Base-by-base conservation (phyloP, 2,888 invertebrate genomes). In the Galerucella nymphaeae region DNA sequence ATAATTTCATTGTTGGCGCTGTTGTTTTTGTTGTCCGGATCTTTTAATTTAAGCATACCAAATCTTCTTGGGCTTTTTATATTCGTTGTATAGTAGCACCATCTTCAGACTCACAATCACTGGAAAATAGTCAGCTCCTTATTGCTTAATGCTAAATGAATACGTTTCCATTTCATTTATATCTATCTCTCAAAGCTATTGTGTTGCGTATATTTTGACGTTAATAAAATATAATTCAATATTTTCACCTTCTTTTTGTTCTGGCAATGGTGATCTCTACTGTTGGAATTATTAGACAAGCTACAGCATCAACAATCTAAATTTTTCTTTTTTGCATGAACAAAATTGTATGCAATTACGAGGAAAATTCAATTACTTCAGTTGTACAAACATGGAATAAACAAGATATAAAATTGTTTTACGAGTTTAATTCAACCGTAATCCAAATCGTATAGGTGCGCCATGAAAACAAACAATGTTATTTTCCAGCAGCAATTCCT, bases 301-400 rank as follows among this genome's bases (percentile, higher is more conserved):
- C 30, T 30, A n/a, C 6, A 30, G 23, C 58, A n/a, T 23, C 5
- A 23, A 13, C 58, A 30, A 58, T 11, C 16, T 30, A 23, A 30
- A 58, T 23, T 30, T 14, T 30, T 23, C n/a, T 30, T 57, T 20
- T 57, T 20, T 57, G 13, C 30, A 30, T 0, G 30, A 14, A 1
- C 20, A 23, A 57, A 57, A 20, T n/a, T 53, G 18, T 16, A 53
- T 58, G 58, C 30, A 58, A 58, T 30, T 58, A n/a, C 8, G 30
- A 23, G 30, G 23, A 18, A 53, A 53, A 53, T 53, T 53, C 58
- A 58, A 30, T 58, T 58, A 58, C 58, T 30, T n/a, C 58, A 58
- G 13, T 30, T 30, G 3, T 9, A 53, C 48, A 53, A 53, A 58
- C 58, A 58, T 23, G 14, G 30, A 58, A 58, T 58, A 14, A 58